phyloP scores from a whole-genome alignment of 2,888 invertebrate genomes.

The Fabriciana adippe region DNA sequence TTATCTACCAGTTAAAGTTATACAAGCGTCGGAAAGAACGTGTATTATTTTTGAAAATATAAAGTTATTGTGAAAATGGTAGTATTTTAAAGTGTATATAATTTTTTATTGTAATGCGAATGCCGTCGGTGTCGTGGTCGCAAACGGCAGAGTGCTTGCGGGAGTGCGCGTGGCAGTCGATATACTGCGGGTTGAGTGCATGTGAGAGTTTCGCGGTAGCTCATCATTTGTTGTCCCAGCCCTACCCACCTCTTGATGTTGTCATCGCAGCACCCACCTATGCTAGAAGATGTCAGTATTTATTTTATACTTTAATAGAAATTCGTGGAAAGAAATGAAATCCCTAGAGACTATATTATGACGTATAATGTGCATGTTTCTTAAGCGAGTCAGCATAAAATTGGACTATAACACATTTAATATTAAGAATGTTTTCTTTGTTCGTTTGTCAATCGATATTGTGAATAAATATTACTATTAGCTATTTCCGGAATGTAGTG shows the following conservation, averaged over 20 bases:
- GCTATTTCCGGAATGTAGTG: not conserved
- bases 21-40: constrained; percentile 46
- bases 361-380: not conserved
- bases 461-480: not conserved
- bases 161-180: constrained; percentile 62
- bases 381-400: not conserved
- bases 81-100: constrained; percentile 13
- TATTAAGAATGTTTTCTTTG: not conserved
- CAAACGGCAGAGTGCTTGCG: constrained; percentile 59
- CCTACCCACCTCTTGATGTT: constrained; percentile 67
- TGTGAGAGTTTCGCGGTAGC: constrained; percentile 61
- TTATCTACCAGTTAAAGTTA: constrained; percentile 48
- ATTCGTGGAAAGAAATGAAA: not conserved
- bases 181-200: constrained; percentile 60
- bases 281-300: constrained; percentile 63
- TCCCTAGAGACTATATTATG: not conserved
- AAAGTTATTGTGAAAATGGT: constrained; percentile 20
- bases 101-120: constrained; percentile 48
- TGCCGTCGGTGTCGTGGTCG: constrained; percentile 58
- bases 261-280: constrained; percentile 64
- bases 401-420: too few relatives aligned
- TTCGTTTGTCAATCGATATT: too few relatives aligned
- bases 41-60: constrained; percentile 29
- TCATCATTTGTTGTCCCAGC: constrained; percentile 58
- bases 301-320: not conserved